phyloP scores from a whole-genome alignment of 2,113 vertebrate genomes.

The Trematomus loennbergii region DNA sequence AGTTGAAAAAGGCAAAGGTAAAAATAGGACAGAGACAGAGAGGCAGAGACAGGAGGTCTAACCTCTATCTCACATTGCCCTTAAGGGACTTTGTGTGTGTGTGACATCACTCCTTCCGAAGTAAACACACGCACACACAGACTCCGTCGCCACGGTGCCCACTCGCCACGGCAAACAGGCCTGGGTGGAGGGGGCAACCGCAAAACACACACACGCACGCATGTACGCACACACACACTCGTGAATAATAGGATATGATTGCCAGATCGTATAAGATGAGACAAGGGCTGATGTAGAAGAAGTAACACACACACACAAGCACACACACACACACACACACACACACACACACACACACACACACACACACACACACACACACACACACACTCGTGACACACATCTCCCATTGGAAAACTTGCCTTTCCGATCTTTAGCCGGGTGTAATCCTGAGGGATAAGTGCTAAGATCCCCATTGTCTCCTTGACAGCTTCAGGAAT shows the following conservation, averaged over 20 bases:
- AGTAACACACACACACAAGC: slow-evolving; percentile 23
- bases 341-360: slow-evolving; percentile 19
- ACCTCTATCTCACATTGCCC: slow-evolving; percentile 72
- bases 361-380: slow-evolving; percentile 27
- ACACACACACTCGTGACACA: slow-evolving; percentile 18
- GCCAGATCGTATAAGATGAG: slow-evolving; percentile 30
- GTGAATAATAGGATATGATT: slow-evolving; percentile 32
- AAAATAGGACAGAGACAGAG: slow-evolving; percentile 34
- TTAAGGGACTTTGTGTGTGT: slow-evolving; percentile 62
- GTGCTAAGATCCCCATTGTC: slow-evolving; percentile 56
- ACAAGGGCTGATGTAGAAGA: slow-evolving; percentile 32
- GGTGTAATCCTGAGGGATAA: slow-evolving; percentile 68
- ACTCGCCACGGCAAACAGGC: slow-evolving; percentile 74
- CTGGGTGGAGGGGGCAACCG: slow-evolving; percentile 68
- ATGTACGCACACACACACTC: slow-evolving; percentile 26
- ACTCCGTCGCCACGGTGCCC: slow-evolving; percentile 74
- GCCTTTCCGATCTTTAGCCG: slow-evolving; percentile 63
- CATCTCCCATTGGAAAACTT: slow-evolving; percentile 55
- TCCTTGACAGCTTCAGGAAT: slow-evolving; percentile 51
- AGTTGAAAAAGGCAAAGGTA: slow-evolving; percentile 16
- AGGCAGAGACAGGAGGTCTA: slow-evolving; percentile 56
- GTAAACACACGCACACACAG: slow-evolving; percentile 79
- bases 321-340: slow-evolving; percentile 1
- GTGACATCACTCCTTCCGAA: slow-evolving; percentile 85
- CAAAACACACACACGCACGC: slow-evolving; percentile 59